These are phyloP conservation scores for Botia almorhae DNA, from an alignment of 2,797 vertebrate genomes.

Conservation along the genomic window DNA sequence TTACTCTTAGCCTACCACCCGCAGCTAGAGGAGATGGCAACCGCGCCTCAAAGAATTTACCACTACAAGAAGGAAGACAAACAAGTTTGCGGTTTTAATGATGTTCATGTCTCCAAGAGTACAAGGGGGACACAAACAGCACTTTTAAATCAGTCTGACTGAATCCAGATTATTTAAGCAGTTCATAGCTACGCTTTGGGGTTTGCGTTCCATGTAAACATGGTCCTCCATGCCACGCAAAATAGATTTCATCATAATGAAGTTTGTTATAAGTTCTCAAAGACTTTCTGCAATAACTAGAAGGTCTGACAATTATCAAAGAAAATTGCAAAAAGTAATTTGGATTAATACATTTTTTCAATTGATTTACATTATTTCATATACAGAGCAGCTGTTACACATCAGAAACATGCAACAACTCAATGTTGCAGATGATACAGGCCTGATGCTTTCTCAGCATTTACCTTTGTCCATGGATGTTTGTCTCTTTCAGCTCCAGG, in stretches of 20 bases:
- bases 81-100: background rate
- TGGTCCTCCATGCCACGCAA: no score
- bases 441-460: slow-evolving; percentile 2
- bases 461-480: slow-evolving; percentile 87
- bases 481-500: slow-evolving; percentile 87
- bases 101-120: background rate
- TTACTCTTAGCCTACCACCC: slow-evolving; percentile 85
- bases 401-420: background rate
- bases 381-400: background rate
- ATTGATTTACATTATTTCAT: no score
- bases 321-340: no score
- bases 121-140: background rate
- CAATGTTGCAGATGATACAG: background rate
- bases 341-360: no score
- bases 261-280: no score
- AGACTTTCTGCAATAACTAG: no score
- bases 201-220: no score
- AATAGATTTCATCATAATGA: no score
- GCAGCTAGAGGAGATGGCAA: slow-evolving; percentile 83
- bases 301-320: no score
- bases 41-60: slow-evolving; percentile 88
- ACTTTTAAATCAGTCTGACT: background rate
- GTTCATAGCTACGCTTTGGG: background rate
- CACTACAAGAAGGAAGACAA: slow-evolving; percentile 73
- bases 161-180: background rate